Evolutionary conservation across 2,888 invertebrate genomes (phyloP), one percentile per base, ranked within the genome.

Genomic region (Glaucopsyche alexis): DNA sequence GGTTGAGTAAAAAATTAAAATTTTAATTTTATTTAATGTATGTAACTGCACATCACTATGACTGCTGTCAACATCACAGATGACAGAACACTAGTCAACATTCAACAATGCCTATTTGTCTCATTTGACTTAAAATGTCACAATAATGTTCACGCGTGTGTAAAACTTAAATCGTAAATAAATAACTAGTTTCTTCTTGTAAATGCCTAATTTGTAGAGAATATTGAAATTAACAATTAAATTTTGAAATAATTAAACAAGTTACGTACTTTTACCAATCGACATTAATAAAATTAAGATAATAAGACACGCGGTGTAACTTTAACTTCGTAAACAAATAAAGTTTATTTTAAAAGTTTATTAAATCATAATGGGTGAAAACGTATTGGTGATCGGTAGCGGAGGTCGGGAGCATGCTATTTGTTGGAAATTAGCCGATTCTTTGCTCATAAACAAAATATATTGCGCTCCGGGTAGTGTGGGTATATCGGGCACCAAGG

Each of bases 341-440:
- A 69, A 73, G 73, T 72, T 66, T 60, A 42, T 13, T 70, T 45
- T 74, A 66, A 65, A 16, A 47, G 14, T 74, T 73, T 50, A 55
- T 38, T 73, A 72, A 72, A 71, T 47, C 76, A 80, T 74, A 79
- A 91, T 91, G 90, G 81, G 85, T 80, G 85, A 93, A 93, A 91
- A 94, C 81, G 94, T 98, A 77, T 89, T 98, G 78, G 95, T 99
- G 72, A 95, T 99, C 81, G 99, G 99, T 16, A 94, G 96, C 85
- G 99, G 99, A 55, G 99, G 98, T 4, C 95, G 99, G 79, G 99
- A 99, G 90, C 99, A 99, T 92, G 98, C 98, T 6, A 94, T 99
- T 81, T 96, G 97, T 80, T 99, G 98, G 98, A 98, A 98, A 90
- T 89, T 99, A 64, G 93, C 97, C 0, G 96, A 98, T 85, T 98